These are phyloP conservation scores for Anthophora plumipes DNA, from an alignment of 2,888 invertebrate genomes.

Conservation along the genomic window DNA sequence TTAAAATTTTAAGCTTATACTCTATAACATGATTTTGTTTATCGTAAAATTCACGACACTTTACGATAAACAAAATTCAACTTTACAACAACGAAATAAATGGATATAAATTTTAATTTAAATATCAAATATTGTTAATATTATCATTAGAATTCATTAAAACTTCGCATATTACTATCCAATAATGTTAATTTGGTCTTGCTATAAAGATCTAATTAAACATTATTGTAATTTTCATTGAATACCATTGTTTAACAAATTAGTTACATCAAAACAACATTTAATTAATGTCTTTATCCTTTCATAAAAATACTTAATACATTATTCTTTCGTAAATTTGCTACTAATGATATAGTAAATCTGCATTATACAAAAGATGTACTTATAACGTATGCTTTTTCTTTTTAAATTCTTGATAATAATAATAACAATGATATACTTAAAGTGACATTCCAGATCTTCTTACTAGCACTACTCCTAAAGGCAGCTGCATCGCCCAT, in stretches of 20 bases:
- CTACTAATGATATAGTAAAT: slow-evolving; percentile 1
- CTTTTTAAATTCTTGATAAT: slow-evolving; percentile 64
- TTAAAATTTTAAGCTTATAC: not conserved
- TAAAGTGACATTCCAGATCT: slow-evolving; percentile 72
- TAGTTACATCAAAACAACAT: not conserved
- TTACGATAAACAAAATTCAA: slow-evolving; percentile 4
- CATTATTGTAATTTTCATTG: not conserved
- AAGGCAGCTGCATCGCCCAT: slow-evolving; percentile 88
- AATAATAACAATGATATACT: slow-evolving; percentile 72
- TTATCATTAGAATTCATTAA: not conserved
- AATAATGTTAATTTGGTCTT: not conserved
- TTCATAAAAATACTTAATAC: slow-evolving; percentile 17
- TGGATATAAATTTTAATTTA: not conserved
- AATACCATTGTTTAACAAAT: not conserved
- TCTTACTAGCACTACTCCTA: slow-evolving; percentile 75
- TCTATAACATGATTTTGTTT: slow-evolving; percentile 2
- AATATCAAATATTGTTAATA: not conserved
- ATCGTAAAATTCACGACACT: not conserved
- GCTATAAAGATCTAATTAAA: not conserved
- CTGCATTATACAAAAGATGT: slow-evolving; percentile 31
- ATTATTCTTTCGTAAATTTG: not conserved
- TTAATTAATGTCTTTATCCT: not conserved
- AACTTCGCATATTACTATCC: not conserved
- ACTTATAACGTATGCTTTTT: slow-evolving; percentile 52
- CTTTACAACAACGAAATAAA: not conserved